Evolutionary conservation across 2,888 invertebrate genomes (phyloP).

Genomic region (Thecocarcelia acutangulata): DNA sequence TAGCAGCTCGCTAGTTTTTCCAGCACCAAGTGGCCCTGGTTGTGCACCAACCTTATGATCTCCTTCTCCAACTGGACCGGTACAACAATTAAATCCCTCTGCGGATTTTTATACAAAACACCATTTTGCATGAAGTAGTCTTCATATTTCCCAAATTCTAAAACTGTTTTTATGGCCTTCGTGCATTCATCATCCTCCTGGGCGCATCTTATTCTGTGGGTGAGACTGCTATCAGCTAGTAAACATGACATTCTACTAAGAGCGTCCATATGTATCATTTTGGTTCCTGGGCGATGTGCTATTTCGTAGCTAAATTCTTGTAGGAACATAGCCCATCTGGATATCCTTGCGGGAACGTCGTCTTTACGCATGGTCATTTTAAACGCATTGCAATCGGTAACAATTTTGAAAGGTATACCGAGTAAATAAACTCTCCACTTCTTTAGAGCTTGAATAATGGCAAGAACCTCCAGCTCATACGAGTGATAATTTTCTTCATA

Average conservation of each 20-base stretch:
- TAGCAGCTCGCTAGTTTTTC: background rate
- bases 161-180: slow-evolving; percentile 43
- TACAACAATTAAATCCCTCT: too few relatives aligned
- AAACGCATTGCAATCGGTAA: slow-evolving; percentile 76
- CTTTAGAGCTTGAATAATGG: slow-evolving; percentile 75
- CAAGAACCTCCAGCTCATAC: slow-evolving; percentile 77
- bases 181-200: slow-evolving; percentile 32
- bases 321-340: slow-evolving; percentile 68
- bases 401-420: slow-evolving; percentile 58
- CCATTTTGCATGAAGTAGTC: slow-evolving; percentile 52
- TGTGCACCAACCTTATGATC: background rate
- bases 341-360: slow-evolving; percentile 72
- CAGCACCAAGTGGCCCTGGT: slow-evolving; percentile 18
- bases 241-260: slow-evolving; percentile 21
- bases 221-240: slow-evolving; percentile 39
- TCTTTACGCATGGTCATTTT: slow-evolving; percentile 74
- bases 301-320: slow-evolving; percentile 70
- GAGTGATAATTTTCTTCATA: slow-evolving; percentile 74
- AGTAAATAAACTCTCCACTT: slow-evolving; percentile 76
- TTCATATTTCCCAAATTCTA: slow-evolving; percentile 28
- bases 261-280: slow-evolving; percentile 63
- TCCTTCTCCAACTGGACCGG: background rate
- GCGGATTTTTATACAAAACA: too few relatives aligned
- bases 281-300: slow-evolving; percentile 64
- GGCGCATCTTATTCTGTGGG: slow-evolving; percentile 19